phyloP scores from a whole-genome alignment of 2,797 vertebrate genomes.

The Siniperca undulata region DNA sequence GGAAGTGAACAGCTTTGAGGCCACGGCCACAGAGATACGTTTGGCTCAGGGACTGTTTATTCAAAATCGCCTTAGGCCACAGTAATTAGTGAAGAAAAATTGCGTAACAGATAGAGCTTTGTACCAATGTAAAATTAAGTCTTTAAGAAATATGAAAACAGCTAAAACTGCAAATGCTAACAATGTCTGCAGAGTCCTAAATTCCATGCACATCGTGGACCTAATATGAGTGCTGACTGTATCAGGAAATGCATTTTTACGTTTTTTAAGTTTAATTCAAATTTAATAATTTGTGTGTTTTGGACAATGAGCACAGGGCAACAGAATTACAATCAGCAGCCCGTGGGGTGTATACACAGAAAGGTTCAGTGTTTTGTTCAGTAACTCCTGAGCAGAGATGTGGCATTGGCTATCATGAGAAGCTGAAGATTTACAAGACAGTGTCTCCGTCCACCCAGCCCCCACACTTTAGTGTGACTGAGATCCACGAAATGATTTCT shows the following conservation, averaged over 20 bases:
- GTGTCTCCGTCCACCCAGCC: neutral
- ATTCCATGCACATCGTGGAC: neutral
- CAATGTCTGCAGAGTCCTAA: neutral
- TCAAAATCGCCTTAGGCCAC: neutral
- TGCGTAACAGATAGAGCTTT: neutral
- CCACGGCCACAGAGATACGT: neutral
- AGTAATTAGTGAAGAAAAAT: slow-evolving; percentile 7
- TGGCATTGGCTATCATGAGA: no score
- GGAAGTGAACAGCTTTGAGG: slow-evolving; percentile 12
- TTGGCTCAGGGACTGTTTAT: slow-evolving; percentile 35
- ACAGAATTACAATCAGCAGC: neutral
- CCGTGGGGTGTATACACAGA: neutral
- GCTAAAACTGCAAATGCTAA: neutral
- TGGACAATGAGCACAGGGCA: neutral
- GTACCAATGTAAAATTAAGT: neutral
- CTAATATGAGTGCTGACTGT: neutral
- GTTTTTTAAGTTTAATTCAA: neutral
- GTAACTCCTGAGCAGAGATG: neutral
- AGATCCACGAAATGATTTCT: no score
- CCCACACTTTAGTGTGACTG: neutral
- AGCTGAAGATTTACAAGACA: neutral
- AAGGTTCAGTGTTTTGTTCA: no score
- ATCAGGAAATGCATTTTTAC: neutral
- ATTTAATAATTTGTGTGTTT: neutral
- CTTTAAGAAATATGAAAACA: neutral